phyloP scores from a whole-genome alignment of 2,797 vertebrate species.

The Poeciliopsis paucimaculata region DNA sequence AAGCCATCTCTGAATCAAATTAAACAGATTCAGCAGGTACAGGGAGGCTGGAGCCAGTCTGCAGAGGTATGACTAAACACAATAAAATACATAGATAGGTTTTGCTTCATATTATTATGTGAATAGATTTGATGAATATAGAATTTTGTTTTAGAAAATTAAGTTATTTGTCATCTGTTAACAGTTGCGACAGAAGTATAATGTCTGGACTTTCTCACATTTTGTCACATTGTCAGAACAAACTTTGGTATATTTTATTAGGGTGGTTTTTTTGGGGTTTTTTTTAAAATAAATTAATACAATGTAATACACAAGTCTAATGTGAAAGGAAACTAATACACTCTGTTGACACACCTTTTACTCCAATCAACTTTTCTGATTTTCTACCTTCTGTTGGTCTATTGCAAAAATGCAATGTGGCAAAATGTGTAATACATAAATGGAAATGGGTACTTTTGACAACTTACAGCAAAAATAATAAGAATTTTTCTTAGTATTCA shows the following conservation, averaged over 20 bases:
- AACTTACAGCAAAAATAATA: not conserved
- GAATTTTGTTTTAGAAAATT: not conserved
- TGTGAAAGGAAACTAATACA: not conserved
- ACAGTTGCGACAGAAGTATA: not conserved
- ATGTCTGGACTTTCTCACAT: not conserved
- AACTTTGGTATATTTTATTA: not conserved
- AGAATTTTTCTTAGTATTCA: constrained; percentile 12
- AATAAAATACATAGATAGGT: not conserved
- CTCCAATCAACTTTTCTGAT: not conserved
- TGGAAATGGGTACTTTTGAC: not conserved
- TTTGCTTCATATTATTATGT: too few relatives aligned
- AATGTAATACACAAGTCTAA: not conserved
- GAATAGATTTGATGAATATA: not conserved
- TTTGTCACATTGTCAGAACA: not conserved
- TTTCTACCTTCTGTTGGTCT: too few relatives aligned
- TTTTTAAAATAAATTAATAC: not conserved
- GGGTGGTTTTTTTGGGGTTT: not conserved
- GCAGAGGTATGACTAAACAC: constrained; percentile 79
- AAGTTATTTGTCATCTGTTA: not conserved
- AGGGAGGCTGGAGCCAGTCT: constrained; percentile 85
- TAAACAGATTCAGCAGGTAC: constrained; percentile 90
- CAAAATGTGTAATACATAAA: not conserved
- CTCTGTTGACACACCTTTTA: not conserved
- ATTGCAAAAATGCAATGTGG: not conserved
- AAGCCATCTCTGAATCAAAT: constrained; percentile 94